phyloP scores from a whole-genome alignment of 2,797 vertebrate genomes.

The Leucoraja ocellata region DNA sequence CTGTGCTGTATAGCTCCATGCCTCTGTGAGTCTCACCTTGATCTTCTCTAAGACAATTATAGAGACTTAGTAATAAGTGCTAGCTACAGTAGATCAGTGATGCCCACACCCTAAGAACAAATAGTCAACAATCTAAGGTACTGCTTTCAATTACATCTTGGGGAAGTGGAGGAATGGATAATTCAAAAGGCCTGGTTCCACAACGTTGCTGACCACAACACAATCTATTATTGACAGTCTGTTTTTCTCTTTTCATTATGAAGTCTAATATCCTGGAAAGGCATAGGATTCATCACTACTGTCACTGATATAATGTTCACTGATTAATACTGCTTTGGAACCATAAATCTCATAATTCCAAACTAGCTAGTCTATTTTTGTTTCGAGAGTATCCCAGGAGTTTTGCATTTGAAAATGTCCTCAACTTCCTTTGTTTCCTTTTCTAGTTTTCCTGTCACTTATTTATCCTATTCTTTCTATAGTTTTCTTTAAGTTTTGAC shows the following conservation, averaged over 20 bases:
- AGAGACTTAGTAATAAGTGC: too few species aligned
- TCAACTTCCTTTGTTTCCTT: background rate
- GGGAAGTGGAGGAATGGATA: background rate
- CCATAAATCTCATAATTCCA: too few species aligned
- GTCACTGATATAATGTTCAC: too few species aligned
- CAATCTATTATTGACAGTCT: background rate
- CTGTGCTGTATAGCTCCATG: too few species aligned
- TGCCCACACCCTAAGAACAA: too few species aligned
- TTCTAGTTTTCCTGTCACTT: background rate
- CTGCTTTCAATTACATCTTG: background rate
- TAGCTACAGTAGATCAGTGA: too few species aligned
- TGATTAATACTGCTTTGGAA: too few species aligned
- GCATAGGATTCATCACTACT: too few species aligned
- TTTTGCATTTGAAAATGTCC: background rate
- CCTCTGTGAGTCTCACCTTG: too few species aligned
- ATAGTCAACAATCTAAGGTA: background rate
- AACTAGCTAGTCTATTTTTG: background rate
- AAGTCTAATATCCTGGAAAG: too few species aligned
- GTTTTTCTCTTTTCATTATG: too few species aligned
- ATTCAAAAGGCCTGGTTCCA: background rate
- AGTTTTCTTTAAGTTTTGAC: background rate
- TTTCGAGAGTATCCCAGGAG: background rate
- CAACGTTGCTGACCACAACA: background rate
- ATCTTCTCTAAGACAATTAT: too few species aligned
- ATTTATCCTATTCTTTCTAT: background rate